Percentiles rank a stretch among this genome's conserved stretches.
Evolutionary conservation across 2,888 invertebrate genomes (phyloP).

Genomic region (Melanotus villosus): DNA sequence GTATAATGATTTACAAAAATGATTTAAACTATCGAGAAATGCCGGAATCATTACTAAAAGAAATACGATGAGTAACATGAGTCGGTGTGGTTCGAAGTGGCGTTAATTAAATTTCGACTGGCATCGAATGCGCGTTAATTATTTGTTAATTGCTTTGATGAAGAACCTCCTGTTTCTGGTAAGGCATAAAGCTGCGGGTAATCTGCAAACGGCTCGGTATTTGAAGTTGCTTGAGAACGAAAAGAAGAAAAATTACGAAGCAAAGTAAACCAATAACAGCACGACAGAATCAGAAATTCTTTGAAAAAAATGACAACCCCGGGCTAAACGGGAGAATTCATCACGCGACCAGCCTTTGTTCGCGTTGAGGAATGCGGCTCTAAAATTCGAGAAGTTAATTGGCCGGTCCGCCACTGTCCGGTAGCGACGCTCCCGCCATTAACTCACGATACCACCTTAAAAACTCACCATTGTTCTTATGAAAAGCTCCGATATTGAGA

Average conservation of each 20-base stretch:
- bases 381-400: conserved; percentile 59
- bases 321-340: conserved; percentile 60
- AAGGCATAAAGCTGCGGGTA: conserved; percentile 30
- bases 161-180: conserved; percentile 21
- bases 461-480: conserved; percentile 45
- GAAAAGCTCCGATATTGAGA: conserved; percentile 40
- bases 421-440: conserved; percentile 55
- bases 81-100: conserved; percentile 8
- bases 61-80: not conserved
- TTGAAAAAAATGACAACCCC: conserved; percentile 62
- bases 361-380: conserved; percentile 60
- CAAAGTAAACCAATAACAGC: conserved; percentile 47
- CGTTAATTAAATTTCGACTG: conserved; percentile 35
- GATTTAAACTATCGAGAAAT: conserved; percentile 26
- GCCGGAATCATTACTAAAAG: conserved; percentile 11
- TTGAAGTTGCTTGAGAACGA: conserved; percentile 21
- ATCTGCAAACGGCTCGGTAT: not conserved
- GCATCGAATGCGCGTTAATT: conserved; percentile 30
- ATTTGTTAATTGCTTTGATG: conserved; percentile 36
- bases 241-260: conserved; percentile 34
- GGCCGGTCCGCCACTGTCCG: conserved; percentile 57
- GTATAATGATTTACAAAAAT: no score
- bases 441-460: conserved; percentile 48
- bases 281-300: conserved; percentile 53
- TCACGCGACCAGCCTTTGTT: conserved; percentile 62